phyloP scores from a whole-genome alignment of 2,797 vertebrate genomes.

The Amphiprion clarkii region DNA sequence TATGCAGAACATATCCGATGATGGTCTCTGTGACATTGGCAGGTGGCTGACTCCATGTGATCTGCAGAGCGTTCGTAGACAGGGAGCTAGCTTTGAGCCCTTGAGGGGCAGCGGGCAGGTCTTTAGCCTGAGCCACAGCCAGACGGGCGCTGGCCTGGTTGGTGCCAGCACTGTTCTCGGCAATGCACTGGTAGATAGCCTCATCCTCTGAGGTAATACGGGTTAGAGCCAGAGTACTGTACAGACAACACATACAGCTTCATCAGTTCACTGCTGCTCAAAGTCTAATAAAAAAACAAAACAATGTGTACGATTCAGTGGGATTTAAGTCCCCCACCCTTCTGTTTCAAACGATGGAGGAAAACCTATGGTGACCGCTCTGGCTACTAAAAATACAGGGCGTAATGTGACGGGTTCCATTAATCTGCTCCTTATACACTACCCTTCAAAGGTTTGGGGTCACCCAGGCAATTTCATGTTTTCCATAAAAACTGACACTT shows the following conservation, averaged over 20 bases:
- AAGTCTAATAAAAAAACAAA: too few species aligned
- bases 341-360: too few species aligned
- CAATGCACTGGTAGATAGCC: slow-evolving; percentile 88
- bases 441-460: too few species aligned
- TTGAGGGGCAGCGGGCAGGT: slow-evolving; percentile 65
- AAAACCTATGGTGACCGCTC: too few species aligned
- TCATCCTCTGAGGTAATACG: slow-evolving; percentile 80
- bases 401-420: too few species aligned
- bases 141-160: slow-evolving; percentile 87
- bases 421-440: too few species aligned
- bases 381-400: too few species aligned
- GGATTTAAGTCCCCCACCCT: too few species aligned
- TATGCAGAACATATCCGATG: slow-evolving; percentile 86
- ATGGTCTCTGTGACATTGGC: slow-evolving; percentile 70
- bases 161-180: slow-evolving; percentile 84
- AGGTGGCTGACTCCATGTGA: slow-evolving; percentile 78
- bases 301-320: too few species aligned
- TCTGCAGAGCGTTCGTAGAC: slow-evolving; percentile 74
- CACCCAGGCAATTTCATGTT: too few species aligned
- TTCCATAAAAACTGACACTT: too few species aligned
- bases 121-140: slow-evolving; percentile 76
- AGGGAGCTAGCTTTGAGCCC: slow-evolving; percentile 69
- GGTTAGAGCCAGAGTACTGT: slow-evolving; percentile 85
- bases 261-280: background rate
- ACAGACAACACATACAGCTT: background rate